Percentiles rank a stretch among this genome's conserved stretches.
phyloP scores from a whole-genome alignment of 2,888 invertebrate genomes.

The Ceraclea dissimilis region DNA sequence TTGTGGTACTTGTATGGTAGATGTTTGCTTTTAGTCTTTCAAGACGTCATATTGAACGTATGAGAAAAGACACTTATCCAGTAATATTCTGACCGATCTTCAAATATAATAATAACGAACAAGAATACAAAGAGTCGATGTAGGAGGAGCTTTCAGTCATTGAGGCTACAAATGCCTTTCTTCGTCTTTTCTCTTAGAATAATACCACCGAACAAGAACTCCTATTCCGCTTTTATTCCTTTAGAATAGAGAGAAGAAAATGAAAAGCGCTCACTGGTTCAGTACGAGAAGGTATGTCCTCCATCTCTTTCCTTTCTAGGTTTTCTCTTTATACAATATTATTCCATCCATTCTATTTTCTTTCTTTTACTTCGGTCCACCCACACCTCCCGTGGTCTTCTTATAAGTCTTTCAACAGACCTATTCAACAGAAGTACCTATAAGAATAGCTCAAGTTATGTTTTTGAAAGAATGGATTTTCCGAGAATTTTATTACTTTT shows the following conservation, averaged over 20 bases:
- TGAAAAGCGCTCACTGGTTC: constrained; percentile 20
- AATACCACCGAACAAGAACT: constrained; percentile 20
- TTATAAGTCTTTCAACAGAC: background rate
- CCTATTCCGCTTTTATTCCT: constrained; percentile 23
- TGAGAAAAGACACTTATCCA: background rate
- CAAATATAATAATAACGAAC: background rate
- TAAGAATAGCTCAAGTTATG: background rate
- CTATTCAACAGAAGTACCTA: constrained; percentile 1
- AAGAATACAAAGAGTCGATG: constrained; percentile 5
- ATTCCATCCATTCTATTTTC: background rate
- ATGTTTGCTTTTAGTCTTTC: too few species aligned
- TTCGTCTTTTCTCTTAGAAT: constrained; percentile 25
- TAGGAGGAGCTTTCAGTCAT: constrained; percentile 23
- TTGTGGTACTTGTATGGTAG: too few species aligned
- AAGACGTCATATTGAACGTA: too few species aligned
- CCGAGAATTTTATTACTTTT: too few species aligned
- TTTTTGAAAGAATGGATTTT: background rate
- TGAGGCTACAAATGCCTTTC: constrained; percentile 26
- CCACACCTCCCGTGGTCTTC: background rate
- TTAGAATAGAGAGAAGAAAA: constrained; percentile 22
- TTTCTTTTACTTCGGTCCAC: constrained; percentile 5
- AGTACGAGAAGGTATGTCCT: constrained; percentile 12
- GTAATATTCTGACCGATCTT: background rate
- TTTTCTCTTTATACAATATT: constrained; percentile 12
- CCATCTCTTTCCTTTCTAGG: constrained; percentile 21